Base-by-base conservation (phyloP, 1,140 invertebrate species). In the Ptiloglossa arizonensis region DNA sequence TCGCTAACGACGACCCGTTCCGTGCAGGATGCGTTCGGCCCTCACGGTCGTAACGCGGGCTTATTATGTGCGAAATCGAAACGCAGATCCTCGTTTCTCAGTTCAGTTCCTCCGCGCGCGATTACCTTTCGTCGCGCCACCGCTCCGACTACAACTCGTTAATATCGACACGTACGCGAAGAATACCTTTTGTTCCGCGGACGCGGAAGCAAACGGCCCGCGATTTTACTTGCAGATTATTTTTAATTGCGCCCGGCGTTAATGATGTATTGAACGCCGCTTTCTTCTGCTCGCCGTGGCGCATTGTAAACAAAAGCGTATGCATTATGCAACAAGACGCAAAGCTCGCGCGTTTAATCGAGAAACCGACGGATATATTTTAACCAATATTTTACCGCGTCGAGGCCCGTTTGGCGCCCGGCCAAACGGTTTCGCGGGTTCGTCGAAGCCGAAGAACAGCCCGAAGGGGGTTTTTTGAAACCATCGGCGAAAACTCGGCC, bases 241-340 rank as follows among this genome's bases (percentile, higher is more conserved):
- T 74, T 74, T 67, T 76, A 76, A 76, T 76, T 50, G 29, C 11
- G n/a, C 19, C 22, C 64, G 5, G 0, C 6, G 54, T 69, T 76
- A 69, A 76, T 50, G 41, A 69, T 76, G 17, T 38, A 76, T 76
- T 19, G 66, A 76, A 69, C 73, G 54, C 54, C 54, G 22, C 54
- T 76, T 60, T 76, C 66, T 69, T 69, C 29, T 54, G 50, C 44
- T 44, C n/a, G 29, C 1, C 11, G 13, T 19, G 54, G 8, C 27
- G n/a, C 13, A 69, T n/a, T 41, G 66, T 69, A 76, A 76, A 76
- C 66, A 69, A 44, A 59, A n/a, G 32, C 11, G 46, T 15, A 15
- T 15, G 29, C 52, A 38, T 75, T 75, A 76, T 38, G 44, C 22
- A 69, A 76, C 29, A n/a, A 24, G 6, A 11, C 2, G 5, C 19